Conservation (phyloP, 1,140 invertebrate species). For the Drosophila punjabiensis region DNA sequence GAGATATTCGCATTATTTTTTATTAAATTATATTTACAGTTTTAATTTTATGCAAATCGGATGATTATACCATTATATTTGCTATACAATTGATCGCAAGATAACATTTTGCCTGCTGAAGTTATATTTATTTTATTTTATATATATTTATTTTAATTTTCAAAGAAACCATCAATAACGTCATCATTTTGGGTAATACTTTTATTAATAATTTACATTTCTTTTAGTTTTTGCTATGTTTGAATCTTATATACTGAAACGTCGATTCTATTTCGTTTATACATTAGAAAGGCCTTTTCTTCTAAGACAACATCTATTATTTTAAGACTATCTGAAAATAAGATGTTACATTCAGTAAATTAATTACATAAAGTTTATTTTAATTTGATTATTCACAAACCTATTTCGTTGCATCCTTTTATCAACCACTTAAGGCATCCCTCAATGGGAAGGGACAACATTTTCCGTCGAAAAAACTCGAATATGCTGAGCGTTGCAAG, state of each 20-base stretch:
- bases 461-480: slow-evolving; percentile 59
- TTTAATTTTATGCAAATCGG: no score
- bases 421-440: slow-evolving; percentile 68
- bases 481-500: slow-evolving; percentile 56
- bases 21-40: no score
- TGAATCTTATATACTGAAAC: slow-evolving; percentile 58
- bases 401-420: slow-evolving; percentile 59
- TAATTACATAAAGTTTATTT: not conserved
- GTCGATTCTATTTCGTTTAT: slow-evolving; percentile 37
- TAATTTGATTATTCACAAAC: slow-evolving; percentile 10
- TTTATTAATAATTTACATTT: not conserved
- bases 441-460: slow-evolving; percentile 86
- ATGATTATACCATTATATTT: no score
- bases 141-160: no score
- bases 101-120: no score
- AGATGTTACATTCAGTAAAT: not conserved
- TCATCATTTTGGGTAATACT: not conserved
- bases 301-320: slow-evolving; percentile 40
- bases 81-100: no score
- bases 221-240: slow-evolving; percentile 14
- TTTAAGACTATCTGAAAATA: slow-evolving; percentile 51
- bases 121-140: no score
- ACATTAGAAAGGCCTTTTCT: slow-evolving; percentile 24
- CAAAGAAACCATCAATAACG: not conserved
- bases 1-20: no score